Evolutionary conservation across 53 echinoderm and acorn worm genomes (phyloP), one percentile per base, ranked within the genome.

Genomic region (Henricia sp.): DNA sequence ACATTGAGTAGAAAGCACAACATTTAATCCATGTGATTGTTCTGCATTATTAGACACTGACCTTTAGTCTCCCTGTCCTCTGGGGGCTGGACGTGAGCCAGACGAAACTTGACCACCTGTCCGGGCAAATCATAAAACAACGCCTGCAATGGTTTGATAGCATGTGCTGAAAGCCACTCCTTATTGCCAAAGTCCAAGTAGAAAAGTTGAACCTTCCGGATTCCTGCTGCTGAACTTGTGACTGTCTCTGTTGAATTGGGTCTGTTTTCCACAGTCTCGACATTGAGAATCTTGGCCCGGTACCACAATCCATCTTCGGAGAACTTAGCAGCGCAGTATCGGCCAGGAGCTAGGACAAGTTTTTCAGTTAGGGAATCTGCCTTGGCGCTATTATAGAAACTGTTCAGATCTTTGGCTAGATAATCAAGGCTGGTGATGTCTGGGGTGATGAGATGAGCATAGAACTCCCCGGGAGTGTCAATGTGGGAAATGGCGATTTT

Each of bases 111-210:
- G 67, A 97, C 74, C 13, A 64, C 94, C 20, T 94, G 92, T 12
- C 88, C 84, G 32, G 97, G 94, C 24, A 94, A 77, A 9, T 82
- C 86, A 80, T 86, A 88, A 74, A 92, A 94, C 50, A 26, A 28
- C 1, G 70, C 67, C 26, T 70, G 83, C 52, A 97, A 56, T n/a
- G 88, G 92, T 20, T 83, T 71, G 19, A 94, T 20, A 12, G 56
- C 40, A 20, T 51, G 52, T 24, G 63, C 90, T 68, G 84, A 28
- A 28, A 93, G 36, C 92, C 93, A 92, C 59, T 97, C 97, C 26
- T 74, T 71, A 54, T 97, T 94, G n/a, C 97, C 97, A 82, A 89
- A 97, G 74, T 97, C 97, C 12, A 97, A 85, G 56, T 90, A 97
- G 21, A 60, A 57, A 33, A 94, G 86, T 52, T 68, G 16, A 30